A percentile compares a stretch with the other conserved stretches of the same genome.
These are phyloP conservation scores for Andrena praecox DNA, from an alignment of 2,888 invertebrate genomes.

Conservation along the genomic window DNA sequence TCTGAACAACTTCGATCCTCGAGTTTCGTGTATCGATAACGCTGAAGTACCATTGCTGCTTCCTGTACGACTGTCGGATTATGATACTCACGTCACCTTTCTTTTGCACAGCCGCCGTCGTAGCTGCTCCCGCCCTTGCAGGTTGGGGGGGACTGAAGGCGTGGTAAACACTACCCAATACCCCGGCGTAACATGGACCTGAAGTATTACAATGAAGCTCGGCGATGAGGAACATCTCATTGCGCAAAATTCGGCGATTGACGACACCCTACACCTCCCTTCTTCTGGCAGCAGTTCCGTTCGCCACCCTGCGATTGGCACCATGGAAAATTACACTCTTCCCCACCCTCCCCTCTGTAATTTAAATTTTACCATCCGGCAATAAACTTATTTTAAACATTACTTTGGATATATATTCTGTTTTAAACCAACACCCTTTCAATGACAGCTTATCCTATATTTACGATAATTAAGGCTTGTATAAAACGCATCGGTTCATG, in stretches of 20 bases:
- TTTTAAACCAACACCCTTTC: neutral
- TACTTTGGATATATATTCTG: neutral
- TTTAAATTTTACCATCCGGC: constrained; percentile 42
- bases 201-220: constrained; percentile 54
- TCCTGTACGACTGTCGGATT: neutral
- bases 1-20: too few relatives aligned
- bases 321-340: constrained; percentile 16
- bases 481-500: neutral
- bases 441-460: neutral
- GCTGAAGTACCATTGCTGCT: neutral
- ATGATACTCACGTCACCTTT: neutral
- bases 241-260: constrained; percentile 45
- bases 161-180: constrained; percentile 40
- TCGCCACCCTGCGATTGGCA: constrained; percentile 26
- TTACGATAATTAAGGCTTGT: neutral
- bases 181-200: constrained; percentile 50
- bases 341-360: constrained; percentile 5
- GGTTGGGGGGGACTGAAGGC: constrained; percentile 26
- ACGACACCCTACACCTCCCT: constrained; percentile 6
- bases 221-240: constrained; percentile 36
- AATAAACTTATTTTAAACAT: constrained; percentile 55
- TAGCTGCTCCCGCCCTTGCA: constrained; percentile 38
- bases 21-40: too few relatives aligned
- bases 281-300: constrained; percentile 16
- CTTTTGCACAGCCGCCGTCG: constrained; percentile 1